Conservation (phyloP, 2,113 vertebrate species). For the Paraplagusia blochii region DNA sequence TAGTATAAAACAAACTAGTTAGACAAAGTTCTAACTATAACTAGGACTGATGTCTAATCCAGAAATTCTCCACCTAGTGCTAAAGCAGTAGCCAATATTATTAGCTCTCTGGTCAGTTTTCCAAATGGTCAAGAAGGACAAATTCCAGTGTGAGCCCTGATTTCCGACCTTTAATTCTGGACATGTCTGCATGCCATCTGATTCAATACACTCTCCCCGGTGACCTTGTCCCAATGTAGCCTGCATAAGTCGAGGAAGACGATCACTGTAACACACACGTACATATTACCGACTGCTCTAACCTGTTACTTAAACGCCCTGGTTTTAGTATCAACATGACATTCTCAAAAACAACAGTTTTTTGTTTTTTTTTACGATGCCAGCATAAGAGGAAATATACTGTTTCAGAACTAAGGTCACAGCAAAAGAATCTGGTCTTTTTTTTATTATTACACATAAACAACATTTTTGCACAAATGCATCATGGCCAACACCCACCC, state of each 20-base stretch:
- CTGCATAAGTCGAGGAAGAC: constrained; percentile 28
- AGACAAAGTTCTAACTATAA: too few relatives aligned
- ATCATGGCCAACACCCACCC: constrained; percentile 18
- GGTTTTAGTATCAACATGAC: constrained; percentile 59
- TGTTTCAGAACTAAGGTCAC: neutral
- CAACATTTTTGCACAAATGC: constrained; percentile 6
- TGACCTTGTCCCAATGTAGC: constrained; percentile 49
- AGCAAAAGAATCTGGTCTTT: neutral
- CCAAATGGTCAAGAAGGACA: constrained; percentile 28
- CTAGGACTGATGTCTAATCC: too few relatives aligned
- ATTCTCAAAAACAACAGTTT: constrained; percentile 57
- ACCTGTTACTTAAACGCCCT: constrained; percentile 24
- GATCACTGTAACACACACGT: constrained; percentile 11
- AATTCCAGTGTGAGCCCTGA: neutral
- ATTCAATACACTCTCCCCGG: constrained; percentile 22
- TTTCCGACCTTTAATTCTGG: constrained; percentile 3
- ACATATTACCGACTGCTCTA: constrained; percentile 24
- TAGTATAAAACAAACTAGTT: too few relatives aligned
- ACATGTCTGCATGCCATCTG: neutral
- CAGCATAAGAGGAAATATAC: constrained; percentile 1
- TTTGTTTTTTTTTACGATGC: neutral
- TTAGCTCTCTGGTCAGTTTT: constrained; percentile 33
- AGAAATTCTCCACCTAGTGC: constrained; percentile 3
- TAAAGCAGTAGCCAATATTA: neutral
- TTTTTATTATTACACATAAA: neutral